Percentiles rank a stretch among this genome's conserved stretches.
These are phyloP conservation scores for Hassar affinis DNA, from an alignment of 2,113 vertebrate species.

Conservation along the genomic window DNA sequence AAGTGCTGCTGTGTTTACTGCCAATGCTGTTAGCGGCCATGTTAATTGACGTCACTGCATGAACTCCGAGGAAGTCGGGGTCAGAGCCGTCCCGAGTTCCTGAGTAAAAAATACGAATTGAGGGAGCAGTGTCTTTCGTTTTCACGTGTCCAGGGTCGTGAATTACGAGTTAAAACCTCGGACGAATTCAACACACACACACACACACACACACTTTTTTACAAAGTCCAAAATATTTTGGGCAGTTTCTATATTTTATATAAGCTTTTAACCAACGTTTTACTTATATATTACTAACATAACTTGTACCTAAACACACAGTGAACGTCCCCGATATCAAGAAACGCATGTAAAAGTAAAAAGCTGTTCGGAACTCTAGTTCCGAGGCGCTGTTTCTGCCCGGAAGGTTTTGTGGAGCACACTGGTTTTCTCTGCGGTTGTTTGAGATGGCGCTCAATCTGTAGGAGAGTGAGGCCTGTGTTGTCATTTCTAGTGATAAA, in stretches of 20 bases:
- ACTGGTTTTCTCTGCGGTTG: slow-evolving; percentile 65
- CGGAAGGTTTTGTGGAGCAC: slow-evolving; percentile 59
- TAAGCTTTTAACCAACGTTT: too few species aligned
- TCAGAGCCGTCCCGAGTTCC: too few species aligned
- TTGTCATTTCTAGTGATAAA: slow-evolving; percentile 17
- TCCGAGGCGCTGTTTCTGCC: slow-evolving; percentile 50
- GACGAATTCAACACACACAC: neutral
- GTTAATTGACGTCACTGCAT: neutral
- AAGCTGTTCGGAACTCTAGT: slow-evolving; percentile 14
- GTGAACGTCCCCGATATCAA: neutral
- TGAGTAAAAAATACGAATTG: neutral
- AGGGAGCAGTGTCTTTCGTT: neutral
- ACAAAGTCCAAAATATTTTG: neutral
- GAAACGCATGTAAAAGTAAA: neutral
- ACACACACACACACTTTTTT: neutral
- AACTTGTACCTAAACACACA: neutral
- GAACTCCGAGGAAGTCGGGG: neutral
- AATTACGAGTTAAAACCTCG: neutral
- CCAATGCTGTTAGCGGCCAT: neutral
- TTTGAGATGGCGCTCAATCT: slow-evolving; percentile 73
- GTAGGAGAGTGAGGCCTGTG: slow-evolving; percentile 30
- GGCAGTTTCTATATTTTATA: neutral
- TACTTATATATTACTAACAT: too few species aligned
- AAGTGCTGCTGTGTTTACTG: neutral
- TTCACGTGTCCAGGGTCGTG: neutral